Conservation (phyloP, 2,797 vertebrate species). For the Rhinichthys osculus region DNA sequence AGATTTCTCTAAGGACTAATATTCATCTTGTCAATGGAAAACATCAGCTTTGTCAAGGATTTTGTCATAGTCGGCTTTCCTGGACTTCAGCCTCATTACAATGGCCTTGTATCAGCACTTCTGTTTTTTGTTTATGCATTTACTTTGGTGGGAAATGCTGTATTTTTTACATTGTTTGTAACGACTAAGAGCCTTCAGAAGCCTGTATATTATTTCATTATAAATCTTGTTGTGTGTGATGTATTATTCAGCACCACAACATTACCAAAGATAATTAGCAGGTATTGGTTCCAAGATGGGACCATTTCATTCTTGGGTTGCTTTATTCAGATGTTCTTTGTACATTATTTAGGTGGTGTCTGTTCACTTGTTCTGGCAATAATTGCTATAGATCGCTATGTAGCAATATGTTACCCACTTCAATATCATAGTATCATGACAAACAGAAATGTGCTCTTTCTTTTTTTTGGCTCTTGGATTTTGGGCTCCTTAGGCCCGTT, state of each 20-base stretch:
- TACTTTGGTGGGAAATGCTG: constrained; percentile 65
- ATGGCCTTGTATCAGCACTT: constrained; percentile 58
- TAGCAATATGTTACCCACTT: constrained; percentile 54
- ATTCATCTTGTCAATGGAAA: constrained; percentile 42
- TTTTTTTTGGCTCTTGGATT: constrained; percentile 48
- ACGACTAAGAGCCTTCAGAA: constrained; percentile 70
- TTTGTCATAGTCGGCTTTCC: constrained; percentile 76
- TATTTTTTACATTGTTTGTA: constrained; percentile 69
- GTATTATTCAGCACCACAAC: constrained; percentile 68
- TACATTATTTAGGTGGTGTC: constrained; percentile 74
- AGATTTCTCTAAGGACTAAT: background rate
- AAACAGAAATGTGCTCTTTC: constrained; percentile 44
- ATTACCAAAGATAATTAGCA: constrained; percentile 71
- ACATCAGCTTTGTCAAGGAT: constrained; percentile 58
- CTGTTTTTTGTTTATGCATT: constrained; percentile 68
- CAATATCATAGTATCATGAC: constrained; percentile 51
- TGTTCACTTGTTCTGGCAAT: constrained; percentile 73
- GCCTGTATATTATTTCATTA: constrained; percentile 76
- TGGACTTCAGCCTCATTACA: constrained; percentile 63
- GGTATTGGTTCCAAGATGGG: constrained; percentile 69
- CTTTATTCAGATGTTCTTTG: constrained; percentile 75
- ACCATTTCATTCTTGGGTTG: constrained; percentile 68
- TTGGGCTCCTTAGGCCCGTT: background rate
- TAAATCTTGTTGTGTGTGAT: constrained; percentile 73
- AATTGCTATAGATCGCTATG: constrained; percentile 57